Evolutionary conservation across 2,888 invertebrate species (phyloP), one percentile per base, ranked within the genome.

Genomic region (Norana najaformis): DNA sequence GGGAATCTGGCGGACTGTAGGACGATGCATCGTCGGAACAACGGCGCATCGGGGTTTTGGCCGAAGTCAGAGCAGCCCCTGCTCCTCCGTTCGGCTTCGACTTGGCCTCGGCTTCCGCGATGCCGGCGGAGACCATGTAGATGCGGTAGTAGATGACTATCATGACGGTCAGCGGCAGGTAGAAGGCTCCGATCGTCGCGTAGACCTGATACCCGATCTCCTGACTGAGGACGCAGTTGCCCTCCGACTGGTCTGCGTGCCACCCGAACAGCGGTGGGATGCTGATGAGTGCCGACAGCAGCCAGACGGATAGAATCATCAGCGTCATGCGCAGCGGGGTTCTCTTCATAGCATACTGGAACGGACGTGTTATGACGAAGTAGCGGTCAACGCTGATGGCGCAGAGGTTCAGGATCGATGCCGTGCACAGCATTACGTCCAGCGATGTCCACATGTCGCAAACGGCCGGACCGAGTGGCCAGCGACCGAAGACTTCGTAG

Each of bases 141-240:
- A 99, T 99, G 95, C 98, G 98, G 95, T 97, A 98, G 95, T 99
- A 99, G 85, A 99, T 98, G 93, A 98, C 97, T 91, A 99, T 96
- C 99, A 99, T 99, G 92, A 99, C 98, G 92, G 97, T 96, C 92
- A 99, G 96, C 23, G 99, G 99, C 94, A 98, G 97, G 96, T 99
- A 99, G 96, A 99, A 99, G 93, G 99, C 94, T 93, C 97, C 95
- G 53, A 96, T 93, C 23, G 96, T 96, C 92, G 99, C 99, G 95
- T 99, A 99, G 94, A 99, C 97, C 96, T 99, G 99, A 95, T 99
- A 99, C 92, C 97, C 97, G 94, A 98, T 97, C 94, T 98, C 97
- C 95, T 98, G 98, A 92, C 98, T 98, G 90, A 99, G 98, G 91
- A 97, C 96, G 95, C 98, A 98, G 16, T 92, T 90, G 30, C 85